Percentiles rank a stretch among this genome's conserved stretches.
Conservation (phyloP, 2,113 vertebrate species). For the Regulus satrapa region DNA sequence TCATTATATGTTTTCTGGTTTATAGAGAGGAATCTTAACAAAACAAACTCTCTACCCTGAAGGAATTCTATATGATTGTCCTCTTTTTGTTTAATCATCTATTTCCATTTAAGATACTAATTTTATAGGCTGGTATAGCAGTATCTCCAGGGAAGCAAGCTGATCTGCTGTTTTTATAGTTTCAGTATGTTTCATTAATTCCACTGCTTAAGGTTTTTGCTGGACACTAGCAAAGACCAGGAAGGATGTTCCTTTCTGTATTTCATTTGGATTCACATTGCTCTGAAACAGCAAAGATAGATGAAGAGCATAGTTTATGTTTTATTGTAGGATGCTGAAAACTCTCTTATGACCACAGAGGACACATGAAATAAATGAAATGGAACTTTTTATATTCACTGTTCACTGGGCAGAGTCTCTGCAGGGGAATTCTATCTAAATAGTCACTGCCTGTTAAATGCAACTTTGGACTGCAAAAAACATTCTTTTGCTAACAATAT, state of each 20-base stretch:
- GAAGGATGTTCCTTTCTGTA: background rate
- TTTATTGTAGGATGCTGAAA: background rate
- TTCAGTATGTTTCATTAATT: background rate
- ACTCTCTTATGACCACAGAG: background rate
- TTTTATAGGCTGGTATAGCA: background rate
- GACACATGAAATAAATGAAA: background rate
- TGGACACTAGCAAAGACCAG: background rate
- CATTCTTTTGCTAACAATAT: background rate
- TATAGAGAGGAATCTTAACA: background rate
- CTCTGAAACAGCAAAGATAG: background rate
- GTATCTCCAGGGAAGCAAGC: background rate
- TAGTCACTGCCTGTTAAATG: background rate
- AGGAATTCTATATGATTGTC: background rate
- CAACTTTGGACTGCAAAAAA: background rate
- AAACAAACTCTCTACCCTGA: background rate
- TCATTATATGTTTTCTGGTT: background rate
- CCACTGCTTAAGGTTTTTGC: background rate
- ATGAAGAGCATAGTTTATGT: background rate
- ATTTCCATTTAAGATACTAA: background rate
- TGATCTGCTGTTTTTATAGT: accelerated
- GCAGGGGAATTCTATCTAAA: background rate
- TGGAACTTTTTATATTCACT: background rate
- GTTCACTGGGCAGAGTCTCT: background rate
- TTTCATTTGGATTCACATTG: background rate
- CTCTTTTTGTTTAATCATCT: background rate